Base-by-base conservation (phyloP, 2,888 invertebrate genomes). In the Octonoba sinensis region DNA sequence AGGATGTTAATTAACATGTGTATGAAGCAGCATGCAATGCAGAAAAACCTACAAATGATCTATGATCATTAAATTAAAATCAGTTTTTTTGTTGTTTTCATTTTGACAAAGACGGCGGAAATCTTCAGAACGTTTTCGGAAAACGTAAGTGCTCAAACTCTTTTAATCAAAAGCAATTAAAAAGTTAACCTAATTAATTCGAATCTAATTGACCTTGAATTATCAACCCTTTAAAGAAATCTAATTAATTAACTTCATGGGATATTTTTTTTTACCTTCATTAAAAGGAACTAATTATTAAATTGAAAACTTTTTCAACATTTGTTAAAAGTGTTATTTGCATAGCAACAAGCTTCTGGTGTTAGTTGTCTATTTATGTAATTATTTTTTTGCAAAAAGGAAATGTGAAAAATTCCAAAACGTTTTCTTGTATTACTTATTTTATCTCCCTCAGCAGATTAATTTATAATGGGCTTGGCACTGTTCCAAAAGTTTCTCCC, bases 271-370 rank as follows among this genome's bases (percentile, higher is more conserved):
- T 54, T 51, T 12, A 54, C 54, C 20, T 2, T 54, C n/a, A 1
- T 15, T 16, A 36, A 54, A 54, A 54, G 54, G 54, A 54, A 54
- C 54, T 54, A 54, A 54, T 54, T 54, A 54, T 54, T 54, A 16
- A 54, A 54, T n/a, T 54, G n/a, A 15, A n/a, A 36, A 36, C 36
- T 6, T 36, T 36, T 36, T 36, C 36, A 36, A 11, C 8, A 36
- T 36, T 36, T 36, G 36, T 36, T 36, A 36, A n/a, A 36, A 36
- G 36, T 36, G 36, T 36, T 36, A 36, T 36, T 11, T 8, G 36
- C 36, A 1, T 36, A 36, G 36, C 36, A 36, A 36, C 36, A 36
- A 8, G 8, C 36, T 36, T 36, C 11, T 36, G 36, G 6, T 8
- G 36, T 36, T 36, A 36, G 3, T 36, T 36, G 8, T 36, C 6